Percentiles rank a stretch among this genome's conserved stretches.
These are phyloP conservation scores for Chondrilla cf. caribensis DNA, from an alignment of 37 sponge, comb jelly and placozoan genomes.

Conservation along the genomic window DNA sequence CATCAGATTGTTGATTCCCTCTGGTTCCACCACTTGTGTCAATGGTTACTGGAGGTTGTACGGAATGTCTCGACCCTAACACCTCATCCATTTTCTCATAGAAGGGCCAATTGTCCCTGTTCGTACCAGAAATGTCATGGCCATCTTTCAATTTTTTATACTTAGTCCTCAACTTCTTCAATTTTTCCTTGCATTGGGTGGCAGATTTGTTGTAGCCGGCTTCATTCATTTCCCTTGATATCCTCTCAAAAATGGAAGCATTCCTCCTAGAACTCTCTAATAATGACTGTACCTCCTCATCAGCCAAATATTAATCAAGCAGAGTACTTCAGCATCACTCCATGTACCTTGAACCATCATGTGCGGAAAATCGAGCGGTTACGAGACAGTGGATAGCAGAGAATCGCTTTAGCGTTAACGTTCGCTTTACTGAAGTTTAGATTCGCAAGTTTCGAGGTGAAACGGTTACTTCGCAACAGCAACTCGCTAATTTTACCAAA, in stretches of 20 bases:
- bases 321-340: background rate
- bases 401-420: no score
- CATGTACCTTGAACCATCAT: no score
- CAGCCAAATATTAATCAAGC: background rate
- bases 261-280: background rate
- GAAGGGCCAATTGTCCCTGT: background rate
- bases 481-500: no score
- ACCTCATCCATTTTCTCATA: background rate
- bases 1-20: no score
- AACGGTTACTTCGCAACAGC: no score
- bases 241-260: background rate
- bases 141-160: background rate
- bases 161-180: background rate
- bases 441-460: no score
- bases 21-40: background rate
- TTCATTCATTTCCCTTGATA: background rate
- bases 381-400: no score
- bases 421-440: no score
- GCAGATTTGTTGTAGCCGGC: background rate
- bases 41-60: background rate
- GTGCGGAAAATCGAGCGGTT: no score
- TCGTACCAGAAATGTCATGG: background rate
- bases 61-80: background rate
- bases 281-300: background rate
- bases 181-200: background rate